Conservation (phyloP, 2,113 vertebrate species). For the Neotoma lepida region DNA sequence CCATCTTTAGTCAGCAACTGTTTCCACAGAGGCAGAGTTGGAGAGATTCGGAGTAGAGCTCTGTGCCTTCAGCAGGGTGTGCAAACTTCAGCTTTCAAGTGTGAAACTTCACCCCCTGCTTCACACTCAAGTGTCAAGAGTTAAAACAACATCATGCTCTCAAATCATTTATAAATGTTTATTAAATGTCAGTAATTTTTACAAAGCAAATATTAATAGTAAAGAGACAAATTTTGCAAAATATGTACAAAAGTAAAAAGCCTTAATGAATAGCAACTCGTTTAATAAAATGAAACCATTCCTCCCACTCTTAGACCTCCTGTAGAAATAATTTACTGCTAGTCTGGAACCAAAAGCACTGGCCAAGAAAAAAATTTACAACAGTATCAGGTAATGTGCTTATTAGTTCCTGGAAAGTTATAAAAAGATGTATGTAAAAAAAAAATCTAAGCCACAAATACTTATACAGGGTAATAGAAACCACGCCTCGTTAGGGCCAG, state of each 20-base stretch:
- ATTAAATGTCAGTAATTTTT: slow-evolving; percentile 89
- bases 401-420: slow-evolving; percentile 85
- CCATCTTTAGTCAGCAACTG: neutral
- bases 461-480: slow-evolving; percentile 87
- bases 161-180: slow-evolving; percentile 85
- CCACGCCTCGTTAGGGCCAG: slow-evolving; percentile 79
- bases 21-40: neutral
- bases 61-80: neutral
- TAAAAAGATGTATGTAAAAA: slow-evolving; percentile 85
- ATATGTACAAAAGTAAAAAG: slow-evolving; percentile 87
- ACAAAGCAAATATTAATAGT: slow-evolving; percentile 88
- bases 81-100: neutral
- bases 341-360: slow-evolving; percentile 83
- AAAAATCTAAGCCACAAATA: slow-evolving; percentile 81
- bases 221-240: slow-evolving; percentile 83
- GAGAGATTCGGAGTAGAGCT: neutral
- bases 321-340: slow-evolving; percentile 90
- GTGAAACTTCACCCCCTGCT: neutral
- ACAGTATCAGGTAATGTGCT: slow-evolving; percentile 79
- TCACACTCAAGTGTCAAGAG: neutral
- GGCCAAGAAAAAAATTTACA: slow-evolving; percentile 84
- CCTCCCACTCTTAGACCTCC: slow-evolving; percentile 77
- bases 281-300: slow-evolving; percentile 82
- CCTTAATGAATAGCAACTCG: slow-evolving; percentile 74
- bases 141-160: slow-evolving; percentile 72